Evolutionary conservation across 1,140 invertebrate species (phyloP).

Genomic region (Cardiocondyla obscurior): DNA sequence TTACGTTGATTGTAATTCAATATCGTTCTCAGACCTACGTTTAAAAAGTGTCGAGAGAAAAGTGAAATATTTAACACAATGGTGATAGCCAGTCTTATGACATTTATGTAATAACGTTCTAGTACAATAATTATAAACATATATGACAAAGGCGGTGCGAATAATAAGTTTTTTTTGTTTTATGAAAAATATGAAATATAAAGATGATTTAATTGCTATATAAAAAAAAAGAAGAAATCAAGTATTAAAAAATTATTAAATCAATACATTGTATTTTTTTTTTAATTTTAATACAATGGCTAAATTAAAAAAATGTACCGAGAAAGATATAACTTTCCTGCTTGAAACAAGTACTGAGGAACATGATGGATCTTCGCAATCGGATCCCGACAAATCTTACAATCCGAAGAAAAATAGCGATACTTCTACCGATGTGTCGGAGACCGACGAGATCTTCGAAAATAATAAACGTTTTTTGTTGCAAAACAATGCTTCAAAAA

Average conservation of each 20-base stretch:
- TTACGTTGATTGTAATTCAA: neutral
- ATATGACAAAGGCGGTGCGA: neutral
- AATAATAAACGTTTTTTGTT: neutral
- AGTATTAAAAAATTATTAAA: neutral
- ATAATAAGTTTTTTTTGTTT: too few relatives aligned
- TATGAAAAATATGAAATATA: neutral
- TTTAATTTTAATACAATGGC: constrained; percentile 25
- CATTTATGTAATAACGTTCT: neutral
- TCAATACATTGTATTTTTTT: too few relatives aligned
- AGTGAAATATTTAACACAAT: neutral
- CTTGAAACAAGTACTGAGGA: constrained; percentile 53
- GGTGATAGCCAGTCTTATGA: neutral
- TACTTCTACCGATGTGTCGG: neutral
- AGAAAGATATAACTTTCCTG: constrained; percentile 55
- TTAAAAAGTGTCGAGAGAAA: neutral
- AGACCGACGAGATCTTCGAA: neutral
- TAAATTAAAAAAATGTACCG: constrained; percentile 52
- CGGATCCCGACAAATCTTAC: neutral
- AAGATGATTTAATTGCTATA: neutral
- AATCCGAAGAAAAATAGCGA: neutral
- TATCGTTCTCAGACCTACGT: neutral
- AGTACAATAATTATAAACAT: neutral
- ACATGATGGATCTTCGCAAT: too few relatives aligned
- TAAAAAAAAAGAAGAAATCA: neutral
- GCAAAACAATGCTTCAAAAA: neutral